Base-by-base conservation (phyloP, 2,113 vertebrate species). In the Ranitomeya variabilis region DNA sequence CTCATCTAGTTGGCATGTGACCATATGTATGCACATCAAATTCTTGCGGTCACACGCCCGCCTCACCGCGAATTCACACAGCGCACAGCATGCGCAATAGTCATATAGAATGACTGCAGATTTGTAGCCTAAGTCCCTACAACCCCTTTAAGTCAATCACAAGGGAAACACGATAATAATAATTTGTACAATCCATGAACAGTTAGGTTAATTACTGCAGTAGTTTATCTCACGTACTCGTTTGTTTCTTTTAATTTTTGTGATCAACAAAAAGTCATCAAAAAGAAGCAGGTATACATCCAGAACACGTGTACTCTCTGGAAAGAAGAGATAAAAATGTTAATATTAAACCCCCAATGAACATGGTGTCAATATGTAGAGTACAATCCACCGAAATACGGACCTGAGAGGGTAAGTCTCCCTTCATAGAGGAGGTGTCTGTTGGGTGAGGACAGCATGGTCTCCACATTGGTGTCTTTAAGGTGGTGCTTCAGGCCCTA, bases 201-300 rank as follows among this genome's bases (percentile, higher is more conserved):
- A 45, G 37, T 45, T 5, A 45, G 37, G 37, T 14, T 26, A 19
- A 67, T 67, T 23, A 73, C 23, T 37, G 4, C 26, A 31, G 13
- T 37, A 6, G 9, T 7, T 31, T 45, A 37, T 74, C 31, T 76
- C 9, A 84, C 23, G 92, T 95, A 95, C 96, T 96, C 97, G 98
- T 94, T 96, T 98, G 93, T 91, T 96, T 59, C 92, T 92, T 92
- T 97, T 98, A 54, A 95, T 95, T 96, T 97, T 98, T 26, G 96
- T 98, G 92, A 98, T 95, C 89, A 98, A 93, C 80, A 99, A 94
- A 91, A 99, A 97, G 93, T 98, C 96, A 62, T 97, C 92, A 3
- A 98, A 99, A 89, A 99, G 95, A 92, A 99, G 97, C 87, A 99
- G 90, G 88, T 96, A 97, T 80, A 96, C 95, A 0, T 97, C 96